A percentile compares a stretch with the other conserved stretches of the same genome.
phyloP scores from a whole-genome alignment of 1,140 invertebrate genomes.

The Heliconius nattereri region DNA sequence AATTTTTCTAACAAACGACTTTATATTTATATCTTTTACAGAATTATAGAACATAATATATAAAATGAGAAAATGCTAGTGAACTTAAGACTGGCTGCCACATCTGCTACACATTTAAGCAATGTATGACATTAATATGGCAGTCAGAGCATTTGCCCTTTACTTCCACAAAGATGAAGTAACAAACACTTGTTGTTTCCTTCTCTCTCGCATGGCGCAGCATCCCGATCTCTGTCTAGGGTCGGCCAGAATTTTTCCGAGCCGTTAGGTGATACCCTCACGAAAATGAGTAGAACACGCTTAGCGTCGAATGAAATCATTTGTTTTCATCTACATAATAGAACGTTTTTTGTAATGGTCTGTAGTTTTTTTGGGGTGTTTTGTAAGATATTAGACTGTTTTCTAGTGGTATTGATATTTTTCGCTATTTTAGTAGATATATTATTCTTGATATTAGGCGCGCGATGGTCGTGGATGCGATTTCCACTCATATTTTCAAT shows the following conservation, averaged over 20 bases:
- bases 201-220: slow-evolving; percentile 9
- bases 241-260: slow-evolving; percentile 42
- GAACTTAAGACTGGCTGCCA: slow-evolving; percentile 41
- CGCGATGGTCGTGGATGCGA: too few species aligned
- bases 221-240: slow-evolving; percentile 31
- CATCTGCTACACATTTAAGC: slow-evolving; percentile 53
- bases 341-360: slow-evolving; percentile 30
- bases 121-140: slow-evolving; percentile 52
- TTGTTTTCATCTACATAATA: slow-evolving; percentile 50
- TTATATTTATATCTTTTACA: slow-evolving; percentile 25
- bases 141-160: slow-evolving; percentile 46
- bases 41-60: slow-evolving; percentile 39
- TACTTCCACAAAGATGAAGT: slow-evolving; percentile 22
- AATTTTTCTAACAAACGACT: not conserved
- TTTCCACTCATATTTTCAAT: too few species aligned
- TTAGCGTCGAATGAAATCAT: slow-evolving; percentile 52
- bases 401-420: not conserved
- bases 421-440: too few species aligned
- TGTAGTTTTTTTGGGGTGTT: slow-evolving; percentile 20
- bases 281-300: slow-evolving; percentile 24
- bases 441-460: too few species aligned
- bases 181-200: slow-evolving; percentile 28
- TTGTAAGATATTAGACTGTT: not conserved
- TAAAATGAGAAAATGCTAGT: slow-evolving; percentile 16
- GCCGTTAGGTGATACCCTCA: slow-evolving; percentile 45